Conservation (phyloP, 2,113 vertebrate genomes). For the Buteo buteo region DNA sequence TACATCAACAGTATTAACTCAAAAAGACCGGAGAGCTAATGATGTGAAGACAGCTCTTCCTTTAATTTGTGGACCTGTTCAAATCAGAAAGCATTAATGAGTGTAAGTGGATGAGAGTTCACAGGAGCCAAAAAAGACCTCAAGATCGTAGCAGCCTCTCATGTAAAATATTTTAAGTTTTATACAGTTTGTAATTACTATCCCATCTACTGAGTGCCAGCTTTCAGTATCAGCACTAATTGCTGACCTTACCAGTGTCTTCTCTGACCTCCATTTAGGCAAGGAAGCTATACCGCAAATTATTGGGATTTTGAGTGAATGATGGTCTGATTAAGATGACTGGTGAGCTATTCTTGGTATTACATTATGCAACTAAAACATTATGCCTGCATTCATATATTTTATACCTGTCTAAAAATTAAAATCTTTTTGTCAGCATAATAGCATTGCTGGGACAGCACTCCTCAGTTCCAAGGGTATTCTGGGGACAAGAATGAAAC, state of each 20-base stretch:
- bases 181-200: background rate
- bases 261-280: background rate
- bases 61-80: background rate
- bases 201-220: background rate
- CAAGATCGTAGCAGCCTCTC: background rate
- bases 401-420: constrained; percentile 36
- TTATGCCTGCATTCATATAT: constrained; percentile 22
- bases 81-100: background rate
- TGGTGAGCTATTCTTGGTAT: constrained; percentile 27
- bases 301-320: constrained; percentile 25
- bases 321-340: constrained; percentile 30
- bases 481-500: constrained; percentile 33
- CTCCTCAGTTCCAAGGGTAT: constrained; percentile 56
- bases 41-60: background rate
- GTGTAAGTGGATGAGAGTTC: background rate
- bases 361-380: constrained; percentile 31
- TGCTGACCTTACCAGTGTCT: background rate
- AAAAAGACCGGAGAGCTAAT: background rate
- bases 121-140: background rate
- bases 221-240: background rate
- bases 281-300: background rate
- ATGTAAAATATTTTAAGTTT: background rate
- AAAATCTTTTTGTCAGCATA: constrained; percentile 38
- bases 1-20: background rate
- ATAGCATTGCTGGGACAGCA: constrained; percentile 14